Conservation (phyloP, 2,113 vertebrate genomes). For the rabbit (Oryctolagus cuniculus) region DNA sequence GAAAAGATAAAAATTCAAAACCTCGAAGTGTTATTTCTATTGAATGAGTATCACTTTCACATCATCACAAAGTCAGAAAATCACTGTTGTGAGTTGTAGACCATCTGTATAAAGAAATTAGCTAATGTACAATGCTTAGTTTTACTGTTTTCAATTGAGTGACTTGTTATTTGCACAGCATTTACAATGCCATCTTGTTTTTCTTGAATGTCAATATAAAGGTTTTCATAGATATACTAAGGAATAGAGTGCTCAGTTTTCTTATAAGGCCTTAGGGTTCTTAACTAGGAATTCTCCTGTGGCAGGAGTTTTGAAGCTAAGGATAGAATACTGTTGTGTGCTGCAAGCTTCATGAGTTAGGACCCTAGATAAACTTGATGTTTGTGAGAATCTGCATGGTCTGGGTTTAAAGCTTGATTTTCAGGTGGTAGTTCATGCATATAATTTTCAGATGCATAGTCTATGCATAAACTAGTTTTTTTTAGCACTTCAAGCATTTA, state of each 20-base stretch:
- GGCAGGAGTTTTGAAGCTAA: not conserved
- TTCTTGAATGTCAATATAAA: constrained; percentile 40
- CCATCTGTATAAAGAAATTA: not conserved
- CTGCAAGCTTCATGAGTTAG: not conserved
- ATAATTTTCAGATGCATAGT: not conserved
- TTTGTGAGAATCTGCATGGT: constrained; percentile 8
- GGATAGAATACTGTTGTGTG: not conserved
- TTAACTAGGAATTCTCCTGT: constrained; percentile 4
- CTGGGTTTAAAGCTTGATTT: constrained; percentile 9
- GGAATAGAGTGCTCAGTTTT: not conserved
- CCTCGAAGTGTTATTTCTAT: no score
- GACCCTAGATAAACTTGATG: not conserved
- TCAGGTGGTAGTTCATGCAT: not conserved
- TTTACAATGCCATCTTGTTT: constrained; percentile 34
- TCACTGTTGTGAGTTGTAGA: no score
- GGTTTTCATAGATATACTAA: constrained; percentile 21
- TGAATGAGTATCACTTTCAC: no score
- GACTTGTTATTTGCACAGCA: not conserved
- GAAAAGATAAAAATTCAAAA: no score
- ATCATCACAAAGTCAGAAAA: no score
- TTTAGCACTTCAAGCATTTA: constrained; percentile 1
- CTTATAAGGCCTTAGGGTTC: constrained; percentile 39
- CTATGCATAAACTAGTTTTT: constrained; percentile 5
- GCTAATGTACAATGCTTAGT: not conserved
- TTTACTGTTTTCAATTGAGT: not conserved